Percentiles rank a stretch among this genome's conserved stretches.
phyloP scores from a whole-genome alignment of 2,888 invertebrate genomes.

The Julus scandinavius region DNA sequence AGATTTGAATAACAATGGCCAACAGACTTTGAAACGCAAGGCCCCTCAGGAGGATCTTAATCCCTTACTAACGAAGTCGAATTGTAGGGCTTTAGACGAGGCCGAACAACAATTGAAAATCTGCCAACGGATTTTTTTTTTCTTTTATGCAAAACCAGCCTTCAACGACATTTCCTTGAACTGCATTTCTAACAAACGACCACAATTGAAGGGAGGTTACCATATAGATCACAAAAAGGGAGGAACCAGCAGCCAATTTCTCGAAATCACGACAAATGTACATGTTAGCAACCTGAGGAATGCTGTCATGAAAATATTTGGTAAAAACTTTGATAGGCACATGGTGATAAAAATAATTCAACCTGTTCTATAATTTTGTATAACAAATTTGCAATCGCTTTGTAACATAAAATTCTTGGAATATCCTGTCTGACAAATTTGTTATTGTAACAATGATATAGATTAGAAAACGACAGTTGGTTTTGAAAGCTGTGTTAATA shows the following conservation, averaged over 20 bases:
- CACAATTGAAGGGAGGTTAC: not conserved
- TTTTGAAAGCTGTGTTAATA: too few species aligned
- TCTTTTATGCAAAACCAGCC: not conserved
- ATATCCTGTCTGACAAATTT: too few species aligned
- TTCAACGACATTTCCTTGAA: not conserved
- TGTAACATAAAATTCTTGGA: too few species aligned
- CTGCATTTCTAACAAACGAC: not conserved
- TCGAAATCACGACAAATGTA: not conserved
- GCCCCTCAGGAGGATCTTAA: constrained; percentile 17
- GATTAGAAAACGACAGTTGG: too few species aligned
- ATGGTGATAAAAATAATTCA: too few species aligned
- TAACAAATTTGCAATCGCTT: too few species aligned
- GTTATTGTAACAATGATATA: too few species aligned
- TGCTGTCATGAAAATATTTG: too few species aligned
- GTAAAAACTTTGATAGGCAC: too few species aligned
- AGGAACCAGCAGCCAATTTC: not conserved
- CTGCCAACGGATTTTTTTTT: not conserved
- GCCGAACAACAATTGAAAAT: constrained; percentile 33
- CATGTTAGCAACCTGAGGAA: not conserved
- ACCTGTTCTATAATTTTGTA: too few species aligned
- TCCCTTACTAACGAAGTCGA: constrained; percentile 14
- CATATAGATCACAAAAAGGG: not conserved
- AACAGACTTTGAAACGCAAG: constrained; percentile 20
- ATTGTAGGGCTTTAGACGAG: constrained; percentile 13
- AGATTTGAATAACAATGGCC: constrained; percentile 27